Conservation (phyloP, 2,888 invertebrate species). For the Anorthoa munda region DNA sequence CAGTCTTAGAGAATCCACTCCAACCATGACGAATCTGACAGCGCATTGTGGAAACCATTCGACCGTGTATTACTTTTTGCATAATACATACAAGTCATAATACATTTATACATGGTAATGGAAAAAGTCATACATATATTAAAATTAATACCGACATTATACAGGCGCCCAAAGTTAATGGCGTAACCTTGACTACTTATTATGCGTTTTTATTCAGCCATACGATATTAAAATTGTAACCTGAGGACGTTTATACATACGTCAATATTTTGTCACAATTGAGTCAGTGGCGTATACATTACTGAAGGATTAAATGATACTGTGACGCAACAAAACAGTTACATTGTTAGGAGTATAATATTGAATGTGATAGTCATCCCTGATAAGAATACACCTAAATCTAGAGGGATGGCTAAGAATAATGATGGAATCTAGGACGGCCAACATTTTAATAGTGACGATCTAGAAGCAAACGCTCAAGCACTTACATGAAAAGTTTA, state of each 20-base stretch:
- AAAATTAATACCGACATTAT: conserved; percentile 7
- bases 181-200: conserved; percentile 29
- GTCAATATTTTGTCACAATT: conserved; percentile 30
- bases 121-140: conserved; percentile 31
- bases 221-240: conserved; percentile 26
- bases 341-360: neutral
- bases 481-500: neutral
- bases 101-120: conserved; percentile 27
- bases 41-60: conserved; percentile 38
- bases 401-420: neutral
- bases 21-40: conserved; percentile 44
- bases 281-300: conserved; percentile 26
- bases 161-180: conserved; percentile 14
- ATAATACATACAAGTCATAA: neutral
- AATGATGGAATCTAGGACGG: conserved; percentile 11
- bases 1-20: conserved; percentile 11
- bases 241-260: neutral
- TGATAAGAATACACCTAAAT: conserved; percentile 1
- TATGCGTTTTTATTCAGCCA: conserved; percentile 19
- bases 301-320: conserved; percentile 1
- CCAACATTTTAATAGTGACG: neutral
- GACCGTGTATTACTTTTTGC: conserved; percentile 35
- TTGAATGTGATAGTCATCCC: conserved; percentile 2
- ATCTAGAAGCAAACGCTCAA: neutral
- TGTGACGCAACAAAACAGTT: conserved; percentile 8